Evolutionary conservation across 1,140 invertebrate genomes (phyloP).

Genomic region (Habropoda laboriosa): DNA sequence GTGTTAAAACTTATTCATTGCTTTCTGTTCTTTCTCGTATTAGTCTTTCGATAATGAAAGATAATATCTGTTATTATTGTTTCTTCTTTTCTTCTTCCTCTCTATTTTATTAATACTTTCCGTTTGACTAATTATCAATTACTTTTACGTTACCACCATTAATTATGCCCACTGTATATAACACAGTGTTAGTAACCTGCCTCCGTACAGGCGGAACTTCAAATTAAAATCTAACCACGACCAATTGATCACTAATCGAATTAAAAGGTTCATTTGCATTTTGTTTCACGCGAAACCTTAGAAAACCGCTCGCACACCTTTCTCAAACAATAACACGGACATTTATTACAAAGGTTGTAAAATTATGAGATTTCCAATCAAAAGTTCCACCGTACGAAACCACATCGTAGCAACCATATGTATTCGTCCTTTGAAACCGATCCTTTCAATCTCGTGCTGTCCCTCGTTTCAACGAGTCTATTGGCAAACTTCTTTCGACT

Average conservation of each 20-base stretch:
- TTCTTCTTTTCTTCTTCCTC: background rate
- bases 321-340: background rate
- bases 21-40: background rate
- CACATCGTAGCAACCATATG: background rate
- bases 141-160: slow-evolving; percentile 35
- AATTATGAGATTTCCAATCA: slow-evolving; percentile 2
- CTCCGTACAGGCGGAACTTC: slow-evolving; percentile 19
- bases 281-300: background rate
- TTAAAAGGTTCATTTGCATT: background rate
- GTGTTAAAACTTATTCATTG: background rate
- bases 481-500: background rate
- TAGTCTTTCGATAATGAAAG: background rate
- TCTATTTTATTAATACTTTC: background rate
- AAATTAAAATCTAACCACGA: slow-evolving; percentile 8
- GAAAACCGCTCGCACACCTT: background rate
- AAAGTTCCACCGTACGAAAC: slow-evolving; percentile 33
- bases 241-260: background rate
- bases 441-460: too few relatives aligned
- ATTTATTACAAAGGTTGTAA: background rate
- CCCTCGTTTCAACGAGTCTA: background rate
- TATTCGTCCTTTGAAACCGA: background rate
- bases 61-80: background rate
- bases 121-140: background rate
- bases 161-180: background rate
- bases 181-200: background rate